These are phyloP conservation scores for Amiota minor DNA, from an alignment of 2,888 invertebrate genomes.

Conservation along the genomic window DNA sequence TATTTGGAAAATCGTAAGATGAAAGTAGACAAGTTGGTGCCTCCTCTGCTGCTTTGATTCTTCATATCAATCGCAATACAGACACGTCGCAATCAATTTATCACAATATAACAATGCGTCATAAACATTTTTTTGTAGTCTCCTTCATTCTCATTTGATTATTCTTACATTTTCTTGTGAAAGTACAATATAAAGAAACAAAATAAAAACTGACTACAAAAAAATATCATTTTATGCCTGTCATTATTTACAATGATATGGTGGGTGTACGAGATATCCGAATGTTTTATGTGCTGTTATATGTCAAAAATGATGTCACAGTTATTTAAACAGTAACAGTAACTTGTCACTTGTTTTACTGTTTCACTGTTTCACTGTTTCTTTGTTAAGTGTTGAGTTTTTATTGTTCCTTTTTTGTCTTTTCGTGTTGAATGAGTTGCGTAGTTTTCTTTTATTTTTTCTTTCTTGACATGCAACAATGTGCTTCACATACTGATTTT, in stretches of 20 bases:
- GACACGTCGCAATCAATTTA: slow-evolving; percentile 18
- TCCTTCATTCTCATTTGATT: no score
- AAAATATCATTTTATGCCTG: background rate
- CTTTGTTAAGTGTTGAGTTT: slow-evolving; percentile 16
- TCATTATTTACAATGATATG: background rate
- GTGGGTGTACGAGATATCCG: background rate
- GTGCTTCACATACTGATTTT: no score
- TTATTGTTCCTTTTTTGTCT: background rate
- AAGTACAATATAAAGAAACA: background rate
- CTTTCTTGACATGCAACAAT: no score
- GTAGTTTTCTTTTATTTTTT: no score
- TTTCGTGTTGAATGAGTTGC: no score
- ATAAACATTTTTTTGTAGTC: background rate
- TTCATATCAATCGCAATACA: slow-evolving; percentile 17
- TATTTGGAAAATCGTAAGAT: no score
- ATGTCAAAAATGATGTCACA: slow-evolving; percentile 8
- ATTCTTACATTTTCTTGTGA: background rate
- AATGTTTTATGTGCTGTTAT: slow-evolving; percentile 12
- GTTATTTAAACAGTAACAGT: slow-evolving; percentile 19
- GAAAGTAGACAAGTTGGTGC: no score
- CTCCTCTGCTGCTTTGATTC: no score
- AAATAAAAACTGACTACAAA: background rate
- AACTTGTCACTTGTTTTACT: background rate
- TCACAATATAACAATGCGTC: background rate
- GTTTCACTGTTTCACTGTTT: background rate